Conservation (phyloP, 2,113 vertebrate genomes). For the Cyanocitta stelleri region DNA sequence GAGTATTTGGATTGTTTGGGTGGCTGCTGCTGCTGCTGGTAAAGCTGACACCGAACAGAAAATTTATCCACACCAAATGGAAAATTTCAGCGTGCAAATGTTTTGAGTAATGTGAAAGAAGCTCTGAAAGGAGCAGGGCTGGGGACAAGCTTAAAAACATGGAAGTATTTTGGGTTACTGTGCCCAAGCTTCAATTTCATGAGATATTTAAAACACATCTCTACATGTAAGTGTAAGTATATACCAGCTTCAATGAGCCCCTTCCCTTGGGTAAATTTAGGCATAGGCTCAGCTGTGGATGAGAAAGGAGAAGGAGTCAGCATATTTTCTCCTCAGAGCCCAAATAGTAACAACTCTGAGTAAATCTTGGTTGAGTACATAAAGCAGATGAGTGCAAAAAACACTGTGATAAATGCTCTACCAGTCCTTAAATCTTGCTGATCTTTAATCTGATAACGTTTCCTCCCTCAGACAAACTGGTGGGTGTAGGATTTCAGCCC, state of each 20-base stretch:
- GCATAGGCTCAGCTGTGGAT: not conserved
- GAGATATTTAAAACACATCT: conserved; percentile 31
- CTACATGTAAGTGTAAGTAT: not conserved
- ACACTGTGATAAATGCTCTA: not conserved
- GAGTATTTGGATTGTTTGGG: not conserved
- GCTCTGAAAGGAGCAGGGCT: not conserved
- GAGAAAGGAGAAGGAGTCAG: not conserved
- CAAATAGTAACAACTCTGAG: not conserved
- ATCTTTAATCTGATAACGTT: conserved; percentile 1
- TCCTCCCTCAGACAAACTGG: not conserved
- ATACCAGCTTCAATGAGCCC: not conserved
- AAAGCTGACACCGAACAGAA: not conserved
- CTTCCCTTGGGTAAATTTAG: not conserved
- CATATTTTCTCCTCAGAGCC: not conserved
- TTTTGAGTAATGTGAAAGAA: not conserved
- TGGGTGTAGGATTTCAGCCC: not conserved
- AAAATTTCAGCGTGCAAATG: not conserved
- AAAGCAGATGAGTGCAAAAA: not conserved
- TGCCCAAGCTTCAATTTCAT: not conserved
- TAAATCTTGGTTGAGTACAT: not conserved
- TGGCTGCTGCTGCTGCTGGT: not conserved
- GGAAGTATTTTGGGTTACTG: not conserved
- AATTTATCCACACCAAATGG: not conserved
- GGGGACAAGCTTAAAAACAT: not conserved
- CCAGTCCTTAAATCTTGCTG: conserved; percentile 15